Evolutionary conservation across 2,113 vertebrate genomes (phyloP), one percentile per base, ranked within the genome.

Genomic region (Gila orcuttii): DNA sequence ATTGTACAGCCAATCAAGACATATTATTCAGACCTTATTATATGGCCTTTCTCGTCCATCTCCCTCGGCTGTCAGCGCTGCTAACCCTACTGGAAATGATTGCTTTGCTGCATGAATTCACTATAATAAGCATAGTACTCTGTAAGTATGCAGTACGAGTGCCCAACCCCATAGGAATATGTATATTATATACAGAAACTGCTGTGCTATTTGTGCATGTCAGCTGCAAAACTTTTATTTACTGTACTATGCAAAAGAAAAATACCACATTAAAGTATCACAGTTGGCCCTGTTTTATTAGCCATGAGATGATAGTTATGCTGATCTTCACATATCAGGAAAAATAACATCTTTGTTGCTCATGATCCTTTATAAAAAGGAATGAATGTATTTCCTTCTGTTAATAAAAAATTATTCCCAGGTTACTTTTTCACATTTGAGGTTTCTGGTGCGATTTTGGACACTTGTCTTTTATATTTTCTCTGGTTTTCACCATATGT

Each of bases 191-290:
- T 9, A 92, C 93, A 92, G 91, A 96, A 25, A 90, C 90, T 92
- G 92, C 86, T 93, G 92, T 87, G 84, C 93, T 92, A 81, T 88
- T 75, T 92, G 93, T 97, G 97, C 98, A 99, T 97, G 98, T 95
- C 94, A 91, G 93, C 89, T 93, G 90, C 92, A 88, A 87, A 93
- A 94, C 93, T 96, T 96, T 96, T 95, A 96, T 96, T 96, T 95
- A 98, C 55, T 23, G 55, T 57, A 57, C 97, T 99, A 99, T 99
- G 98, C 98, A 99, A 98, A 96, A 93, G 95, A 94, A 69, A 77
- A 62, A 82, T 21, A 64, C 25, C 57, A 80, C 66, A 71, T 2
- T 33, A 33, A 83, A 42, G 59, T 77, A 31, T 45, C 42, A 71
- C 25, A 45, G 28, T 23, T 42, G 69, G 47, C 31, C 59, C 66